These are phyloP conservation scores for Lontra canadensis DNA, from an alignment of 2,113 vertebrate species.

Conservation along the genomic window DNA sequence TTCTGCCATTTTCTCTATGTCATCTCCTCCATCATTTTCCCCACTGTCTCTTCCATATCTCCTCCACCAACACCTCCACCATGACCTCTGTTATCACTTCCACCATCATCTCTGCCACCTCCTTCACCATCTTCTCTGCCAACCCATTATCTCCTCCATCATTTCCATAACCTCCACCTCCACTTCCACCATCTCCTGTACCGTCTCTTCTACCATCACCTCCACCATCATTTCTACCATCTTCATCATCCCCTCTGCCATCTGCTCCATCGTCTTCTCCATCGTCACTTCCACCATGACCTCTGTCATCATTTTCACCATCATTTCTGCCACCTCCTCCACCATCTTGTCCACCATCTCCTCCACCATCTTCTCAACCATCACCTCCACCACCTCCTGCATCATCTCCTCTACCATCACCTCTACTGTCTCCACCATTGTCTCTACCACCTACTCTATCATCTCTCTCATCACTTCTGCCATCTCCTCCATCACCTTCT, in stretches of 20 bases:
- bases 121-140: too few species aligned
- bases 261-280: too few species aligned
- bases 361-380: rapidly evolving
- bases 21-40: too few species aligned
- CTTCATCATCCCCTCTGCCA: rapidly evolving
- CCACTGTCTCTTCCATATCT: too few species aligned
- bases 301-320: not conserved
- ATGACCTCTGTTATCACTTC: too few species aligned
- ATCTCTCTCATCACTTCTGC: rapidly evolving
- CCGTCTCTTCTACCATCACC: rapidly evolving
- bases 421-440: not conserved
- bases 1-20: too few species aligned
- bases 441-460: not conserved
- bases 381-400: rapidly evolving
- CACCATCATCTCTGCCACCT: too few species aligned
- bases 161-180: not conserved
- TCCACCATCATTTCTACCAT: too few species aligned
- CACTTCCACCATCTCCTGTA: rapidly evolving
- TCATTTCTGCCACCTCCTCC: too few species aligned
- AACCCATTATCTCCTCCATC: not conserved
- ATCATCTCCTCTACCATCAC: rapidly evolving
- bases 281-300: not conserved
- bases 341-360: not conserved
- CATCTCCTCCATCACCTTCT: too few species aligned
- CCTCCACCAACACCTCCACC: too few species aligned